Conservation (phyloP, 2,113 vertebrate genomes). For the Mesoclemmys tuberculata region DNA sequence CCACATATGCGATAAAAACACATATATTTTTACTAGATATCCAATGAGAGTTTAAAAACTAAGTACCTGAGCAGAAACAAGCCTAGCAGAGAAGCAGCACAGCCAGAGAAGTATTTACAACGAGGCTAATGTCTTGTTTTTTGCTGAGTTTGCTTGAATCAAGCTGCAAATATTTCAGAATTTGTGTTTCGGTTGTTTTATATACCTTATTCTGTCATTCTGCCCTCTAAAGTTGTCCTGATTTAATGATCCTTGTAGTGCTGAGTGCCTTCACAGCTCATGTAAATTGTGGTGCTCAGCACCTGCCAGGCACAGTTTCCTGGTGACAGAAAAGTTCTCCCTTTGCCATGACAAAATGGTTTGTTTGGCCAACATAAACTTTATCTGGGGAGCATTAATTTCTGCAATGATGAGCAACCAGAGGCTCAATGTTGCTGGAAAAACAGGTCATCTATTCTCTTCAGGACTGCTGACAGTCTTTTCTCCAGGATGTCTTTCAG, state of each 20-base stretch:
- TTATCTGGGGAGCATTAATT: not conserved
- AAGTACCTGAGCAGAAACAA: not conserved
- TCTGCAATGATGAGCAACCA: fast-evolving
- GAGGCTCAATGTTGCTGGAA: not conserved
- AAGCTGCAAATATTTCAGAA: not conserved
- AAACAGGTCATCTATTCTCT: not conserved
- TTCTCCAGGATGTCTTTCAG: not conserved
- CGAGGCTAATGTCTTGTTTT: not conserved
- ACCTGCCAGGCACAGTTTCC: not conserved
- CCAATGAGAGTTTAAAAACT: not conserved
- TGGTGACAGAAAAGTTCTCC: not conserved
- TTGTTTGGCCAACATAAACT: fast-evolving
- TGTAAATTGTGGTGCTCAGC: not conserved
- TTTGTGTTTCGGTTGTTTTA: not conserved
- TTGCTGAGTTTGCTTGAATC: slow-evolving; percentile 3
- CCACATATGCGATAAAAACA: not conserved
- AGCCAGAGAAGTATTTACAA: too few species aligned
- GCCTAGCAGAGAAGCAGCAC: not conserved
- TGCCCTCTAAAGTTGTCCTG: fast-evolving
- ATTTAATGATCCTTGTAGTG: not conserved
- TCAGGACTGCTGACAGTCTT: not conserved
- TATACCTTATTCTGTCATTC: not conserved
- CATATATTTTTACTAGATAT: not conserved
- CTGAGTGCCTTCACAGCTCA: not conserved
- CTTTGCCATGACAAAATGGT: not conserved